Evolutionary conservation across 2,797 vertebrate genomes (phyloP), one percentile per base, ranked within the genome.

Genomic region (Myripristis murdjan): DNA sequence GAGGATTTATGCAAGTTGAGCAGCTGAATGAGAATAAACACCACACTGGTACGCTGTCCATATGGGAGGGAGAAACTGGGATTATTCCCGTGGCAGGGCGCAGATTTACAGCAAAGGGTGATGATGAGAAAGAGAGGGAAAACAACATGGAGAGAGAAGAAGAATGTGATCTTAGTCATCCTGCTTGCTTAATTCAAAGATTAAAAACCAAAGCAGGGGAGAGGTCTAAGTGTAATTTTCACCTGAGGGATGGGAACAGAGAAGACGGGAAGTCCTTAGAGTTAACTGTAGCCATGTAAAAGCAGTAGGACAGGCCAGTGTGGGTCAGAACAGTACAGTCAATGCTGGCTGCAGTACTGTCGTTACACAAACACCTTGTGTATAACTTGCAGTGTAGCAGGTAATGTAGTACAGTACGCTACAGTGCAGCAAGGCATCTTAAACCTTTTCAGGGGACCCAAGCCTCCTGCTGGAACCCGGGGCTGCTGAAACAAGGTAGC

Each of bases 41-140:
- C 33, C 35, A 39, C 35, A 39, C 35, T 39, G 35, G 35, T 39
- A 39, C 23, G n/a, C 22, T 22, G 44, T 47, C 44, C 44, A 20
- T 18, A 47, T 20, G 16, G 22, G 1, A 15, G 18, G 22, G 44
- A 48, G 47, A 33, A 4, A 60, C 12, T 48, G 18, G 22, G 20
- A 48, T 47, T 43, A 8, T 62, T 58, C 22, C 73, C 31, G 53
- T 22, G 6, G n/a, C 4, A 2, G 20, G 43, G 18, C 18, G 64
- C 48, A 57, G 11, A 44, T 80, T 73, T 49, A 79, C 41, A 57
- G 57, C 47, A 78, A 71, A 37, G 54, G 22, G 46, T 54, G 11
- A 33, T 37, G 28, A 28, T 28, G 26, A 28, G 26, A 62, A 16
- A 60, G 23, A 56, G 1, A 39, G 43, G 43, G 8, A 15, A 44